Percentiles rank a stretch among this genome's conserved stretches.
phyloP scores from a whole-genome alignment of 2,888 invertebrate species.

The Scaptodrosophila latifasciaeformis region DNA sequence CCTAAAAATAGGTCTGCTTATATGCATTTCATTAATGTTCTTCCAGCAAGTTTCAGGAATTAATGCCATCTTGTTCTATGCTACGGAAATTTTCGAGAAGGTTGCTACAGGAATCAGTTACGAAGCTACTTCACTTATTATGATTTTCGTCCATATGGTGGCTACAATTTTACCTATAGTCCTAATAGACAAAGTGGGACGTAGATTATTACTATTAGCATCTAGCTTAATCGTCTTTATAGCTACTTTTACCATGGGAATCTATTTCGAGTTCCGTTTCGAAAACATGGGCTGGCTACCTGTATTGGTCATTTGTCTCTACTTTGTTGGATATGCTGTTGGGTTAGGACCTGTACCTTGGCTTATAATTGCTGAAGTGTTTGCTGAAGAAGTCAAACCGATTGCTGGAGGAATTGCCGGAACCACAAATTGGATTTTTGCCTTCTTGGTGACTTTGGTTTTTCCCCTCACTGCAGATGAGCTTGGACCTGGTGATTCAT shows the following conservation, averaged over 20 bases:
- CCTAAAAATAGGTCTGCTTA: constrained; percentile 80
- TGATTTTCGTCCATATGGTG: constrained; percentile 87
- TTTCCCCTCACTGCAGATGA: constrained; percentile 75
- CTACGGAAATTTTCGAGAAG: constrained; percentile 81
- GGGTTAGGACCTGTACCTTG: constrained; percentile 89
- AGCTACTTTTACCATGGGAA: constrained; percentile 80
- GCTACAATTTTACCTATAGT: constrained; percentile 81
- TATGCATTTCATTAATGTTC: constrained; percentile 86
- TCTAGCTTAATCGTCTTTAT: constrained; percentile 84
- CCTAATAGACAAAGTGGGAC: constrained; percentile 86
- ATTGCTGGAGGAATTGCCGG: constrained; percentile 85
- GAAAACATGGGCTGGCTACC: constrained; percentile 82
- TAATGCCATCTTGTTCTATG: constrained; percentile 88
- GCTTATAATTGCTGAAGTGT: constrained; percentile 84
- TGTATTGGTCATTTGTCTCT: constrained; percentile 82
- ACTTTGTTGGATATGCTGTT: constrained; percentile 85
- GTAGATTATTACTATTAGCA: constrained; percentile 82
- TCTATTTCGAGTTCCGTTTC: constrained; percentile 78
- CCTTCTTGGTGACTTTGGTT: constrained; percentile 85
- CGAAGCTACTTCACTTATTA: constrained; percentile 80
- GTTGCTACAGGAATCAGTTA: constrained; percentile 73
- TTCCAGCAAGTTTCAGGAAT: constrained; percentile 90
- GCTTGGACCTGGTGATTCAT: constrained; percentile 75
- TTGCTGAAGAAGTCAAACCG: constrained; percentile 85
- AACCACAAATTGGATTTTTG: constrained; percentile 86